Base-by-base conservation (phyloP, 2,888 invertebrate genomes). In the Xestia ashworthii region DNA sequence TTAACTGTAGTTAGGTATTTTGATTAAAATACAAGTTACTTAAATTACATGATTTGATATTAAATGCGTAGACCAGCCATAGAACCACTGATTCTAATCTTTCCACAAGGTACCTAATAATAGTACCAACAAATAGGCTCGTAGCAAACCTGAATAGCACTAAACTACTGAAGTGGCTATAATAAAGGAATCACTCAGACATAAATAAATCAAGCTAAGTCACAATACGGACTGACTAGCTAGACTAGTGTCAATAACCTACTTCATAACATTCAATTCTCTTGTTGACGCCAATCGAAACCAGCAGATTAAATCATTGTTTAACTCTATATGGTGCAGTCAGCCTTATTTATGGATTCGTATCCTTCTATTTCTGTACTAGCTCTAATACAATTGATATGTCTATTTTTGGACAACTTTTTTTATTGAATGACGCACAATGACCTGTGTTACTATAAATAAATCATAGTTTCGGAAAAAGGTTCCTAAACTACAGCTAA, bases 271-370 rank as follows among this genome's bases (percentile, higher is more conserved):
- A 73, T 53, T 72, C 46, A 68, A 73, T 66, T 71, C 48, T 72
- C 82, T 85, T 82, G 82, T 82, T 73, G 77, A 76, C 70, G 48
- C 72, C 76, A 85, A 83, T 82, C 77, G 25, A 53, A 73, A 71
- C 46, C 77, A 73, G 77, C 70, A 55, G 76, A 86, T 74, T 67
- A 74, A 86, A 80, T 80, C 74, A 83, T 84, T 84, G 86, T 84
- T 80, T n/a, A 74, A 82, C 71, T 67, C 41, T 66, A 65, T 71
- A 83, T 67, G 87, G 84, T 74, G 58, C 4, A 75, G 65, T 76
- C 84, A 60, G 77, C 71, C 83, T 69, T 72, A 79, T 71, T 68
- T 77, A 85, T 83, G 75, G 84, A 0, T 41, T 19, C 9, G 19
- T 71, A 22, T 62, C 76, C 44, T 78, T 83, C 84, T 80, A 80